Percentiles rank a stretch among this genome's conserved stretches.
These are phyloP conservation scores for Auanema freiburgensis DNA, from an alignment of 2,888 invertebrate species.

Conservation along the genomic window DNA sequence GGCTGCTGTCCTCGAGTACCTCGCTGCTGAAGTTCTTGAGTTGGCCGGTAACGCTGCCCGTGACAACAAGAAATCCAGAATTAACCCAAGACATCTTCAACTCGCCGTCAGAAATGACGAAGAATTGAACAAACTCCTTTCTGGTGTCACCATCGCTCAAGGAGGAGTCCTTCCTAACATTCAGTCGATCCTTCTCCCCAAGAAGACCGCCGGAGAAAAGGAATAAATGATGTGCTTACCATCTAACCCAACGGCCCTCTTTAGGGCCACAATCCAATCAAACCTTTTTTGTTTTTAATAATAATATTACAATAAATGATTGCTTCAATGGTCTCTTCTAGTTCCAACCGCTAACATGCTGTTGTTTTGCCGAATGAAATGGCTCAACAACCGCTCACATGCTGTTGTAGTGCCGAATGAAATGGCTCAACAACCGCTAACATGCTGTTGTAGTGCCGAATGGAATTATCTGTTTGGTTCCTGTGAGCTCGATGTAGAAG, in stretches of 20 bases:
- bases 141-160: constrained; percentile 80
- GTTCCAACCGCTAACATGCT: too few species aligned
- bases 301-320: too few species aligned
- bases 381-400: too few species aligned
- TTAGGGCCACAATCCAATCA: constrained; percentile 55
- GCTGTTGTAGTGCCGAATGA: constrained; percentile 34
- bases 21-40: constrained; percentile 57
- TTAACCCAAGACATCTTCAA: constrained; percentile 65
- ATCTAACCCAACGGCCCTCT: constrained; percentile 50
- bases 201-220: constrained; percentile 57
- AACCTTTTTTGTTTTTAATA: too few species aligned
- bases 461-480: too few species aligned
- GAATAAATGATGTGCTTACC: constrained; percentile 21
- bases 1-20: constrained; percentile 60
- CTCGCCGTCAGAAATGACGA: constrained; percentile 62
- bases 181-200: constrained; percentile 61
- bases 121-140: constrained; percentile 59
- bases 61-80: constrained; percentile 68
- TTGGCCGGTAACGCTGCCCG: constrained; percentile 66
- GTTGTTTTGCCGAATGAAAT: too few species aligned
- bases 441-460: too few species aligned
- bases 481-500: too few species aligned
- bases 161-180: constrained; percentile 76
- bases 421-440: too few species aligned
- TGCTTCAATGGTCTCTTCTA: too few species aligned